phyloP scores from a whole-genome alignment of 35 echinoderm and acorn worm species.

The Strongylocentrotus purpuratus region DNA sequence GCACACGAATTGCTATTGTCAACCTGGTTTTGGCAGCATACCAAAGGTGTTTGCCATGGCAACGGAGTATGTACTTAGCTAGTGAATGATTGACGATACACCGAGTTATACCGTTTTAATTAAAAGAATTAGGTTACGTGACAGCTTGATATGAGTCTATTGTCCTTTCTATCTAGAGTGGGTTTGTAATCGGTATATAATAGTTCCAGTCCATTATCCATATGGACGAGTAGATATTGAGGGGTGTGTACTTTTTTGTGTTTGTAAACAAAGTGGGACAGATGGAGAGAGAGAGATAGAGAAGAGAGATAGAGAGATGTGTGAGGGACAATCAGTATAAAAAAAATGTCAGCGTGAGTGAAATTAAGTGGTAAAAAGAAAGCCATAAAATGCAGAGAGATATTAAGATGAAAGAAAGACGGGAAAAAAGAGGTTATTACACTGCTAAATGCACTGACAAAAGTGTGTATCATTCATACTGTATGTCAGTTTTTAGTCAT shows the following conservation, averaged over 20 bases:
- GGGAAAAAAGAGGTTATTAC: too few species aligned
- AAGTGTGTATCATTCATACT: too few species aligned
- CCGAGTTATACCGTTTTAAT: not conserved
- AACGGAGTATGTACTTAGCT: conserved; percentile 14
- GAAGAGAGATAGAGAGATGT: too few species aligned
- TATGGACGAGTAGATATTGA: not conserved
- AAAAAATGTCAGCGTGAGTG: too few species aligned
- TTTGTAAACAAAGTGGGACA: not conserved
- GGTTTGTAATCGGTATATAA: not conserved
- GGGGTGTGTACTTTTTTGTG: not conserved
- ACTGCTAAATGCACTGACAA: too few species aligned
- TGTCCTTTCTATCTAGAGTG: not conserved
- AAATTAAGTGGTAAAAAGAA: too few species aligned
- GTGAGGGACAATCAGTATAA: too few species aligned
- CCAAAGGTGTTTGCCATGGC: conserved; percentile 22
- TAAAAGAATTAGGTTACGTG: conserved; percentile 4
- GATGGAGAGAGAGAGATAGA: not conserved
- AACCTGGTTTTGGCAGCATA: not conserved
- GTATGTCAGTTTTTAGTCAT: too few species aligned
- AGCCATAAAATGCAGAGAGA: too few species aligned
- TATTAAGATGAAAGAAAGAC: too few species aligned
- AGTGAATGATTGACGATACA: conserved; percentile 34
- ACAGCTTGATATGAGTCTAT: not conserved
- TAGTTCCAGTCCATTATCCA: not conserved
- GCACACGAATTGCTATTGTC: not conserved